A percentile compares a stretch with the other conserved stretches of the same genome.
Evolutionary conservation across 2,797 vertebrate species (phyloP).

Genomic region (Melanotaenia trifasciata): DNA sequence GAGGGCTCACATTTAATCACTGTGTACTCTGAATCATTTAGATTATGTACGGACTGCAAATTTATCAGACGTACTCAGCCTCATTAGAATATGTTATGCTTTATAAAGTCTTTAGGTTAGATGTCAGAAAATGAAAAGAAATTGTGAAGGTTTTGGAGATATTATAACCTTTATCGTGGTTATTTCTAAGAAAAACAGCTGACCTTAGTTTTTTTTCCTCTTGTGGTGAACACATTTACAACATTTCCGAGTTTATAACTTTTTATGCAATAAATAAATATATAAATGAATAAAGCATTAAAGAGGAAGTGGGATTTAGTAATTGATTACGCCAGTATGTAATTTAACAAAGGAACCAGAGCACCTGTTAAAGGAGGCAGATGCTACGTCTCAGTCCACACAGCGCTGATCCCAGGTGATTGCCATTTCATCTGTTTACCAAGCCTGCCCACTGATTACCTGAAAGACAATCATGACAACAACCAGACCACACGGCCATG

Average conservation of each 20-base stretch:
- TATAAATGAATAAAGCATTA: background rate
- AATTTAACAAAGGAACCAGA: background rate
- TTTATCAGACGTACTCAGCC: background rate
- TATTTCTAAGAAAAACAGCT: background rate
- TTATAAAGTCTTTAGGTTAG: background rate
- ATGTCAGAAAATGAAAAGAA: background rate
- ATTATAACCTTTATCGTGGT: background rate
- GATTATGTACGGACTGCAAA: background rate
- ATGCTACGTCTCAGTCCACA: background rate
- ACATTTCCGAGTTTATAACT: background rate
- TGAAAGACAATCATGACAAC: background rate
- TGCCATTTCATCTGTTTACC: background rate
- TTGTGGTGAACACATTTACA: background rate
- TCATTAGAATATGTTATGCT: background rate
- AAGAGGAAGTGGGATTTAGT: background rate
- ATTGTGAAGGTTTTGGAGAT: background rate
- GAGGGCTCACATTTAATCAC: background rate
- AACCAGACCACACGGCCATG: background rate
- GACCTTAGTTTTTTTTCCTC: background rate
- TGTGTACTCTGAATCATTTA: background rate
- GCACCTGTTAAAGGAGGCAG: background rate
- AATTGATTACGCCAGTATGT: background rate
- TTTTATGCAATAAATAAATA: background rate
- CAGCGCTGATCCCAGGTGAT: background rate
- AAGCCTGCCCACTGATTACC: background rate